phyloP scores from a whole-genome alignment of 2,888 invertebrate genomes.

The Caenorhabditis macrosperma region DNA sequence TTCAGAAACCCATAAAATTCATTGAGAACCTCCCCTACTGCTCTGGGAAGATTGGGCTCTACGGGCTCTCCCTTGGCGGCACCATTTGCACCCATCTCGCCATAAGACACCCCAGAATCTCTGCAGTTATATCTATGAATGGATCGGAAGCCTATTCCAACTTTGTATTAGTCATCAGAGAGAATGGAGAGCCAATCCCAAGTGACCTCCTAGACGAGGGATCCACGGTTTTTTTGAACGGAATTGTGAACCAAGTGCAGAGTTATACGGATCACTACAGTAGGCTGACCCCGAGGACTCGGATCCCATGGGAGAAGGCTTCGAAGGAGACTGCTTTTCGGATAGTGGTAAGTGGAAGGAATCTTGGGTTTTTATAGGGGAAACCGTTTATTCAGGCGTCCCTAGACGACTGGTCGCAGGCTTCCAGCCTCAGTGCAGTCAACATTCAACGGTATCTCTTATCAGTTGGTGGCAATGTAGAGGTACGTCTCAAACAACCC shows the following conservation, averaged over 20 bases:
- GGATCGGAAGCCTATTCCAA: conserved; percentile 3
- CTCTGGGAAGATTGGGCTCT: conserved; percentile 36
- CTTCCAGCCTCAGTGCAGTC: neutral
- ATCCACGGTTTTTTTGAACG: neutral
- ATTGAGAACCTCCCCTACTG: conserved; percentile 33
- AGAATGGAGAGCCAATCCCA: conserved; percentile 38
- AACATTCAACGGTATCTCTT: conserved; percentile 5
- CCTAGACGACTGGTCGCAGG: conserved; percentile 1
- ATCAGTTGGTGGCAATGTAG: conserved; percentile 42
- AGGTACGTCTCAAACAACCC: conserved; percentile 5
- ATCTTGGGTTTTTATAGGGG: too few relatives aligned
- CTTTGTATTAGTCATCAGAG: neutral
- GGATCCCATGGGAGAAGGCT: neutral
- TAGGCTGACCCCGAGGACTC: neutral
- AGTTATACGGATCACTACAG: neutral
- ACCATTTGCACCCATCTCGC: neutral
- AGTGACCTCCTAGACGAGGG: neutral
- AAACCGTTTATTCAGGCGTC: neutral
- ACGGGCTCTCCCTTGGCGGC: conserved; percentile 51
- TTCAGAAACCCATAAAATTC: conserved; percentile 44
- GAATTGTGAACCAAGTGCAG: neutral
- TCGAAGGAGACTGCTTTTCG: conserved; percentile 8
- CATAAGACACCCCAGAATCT: neutral
- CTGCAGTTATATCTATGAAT: conserved; percentile 19
- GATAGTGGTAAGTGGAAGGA: conserved; percentile 1